Evolutionary conservation across 2,888 invertebrate species (phyloP), one percentile per base, ranked within the genome.

Genomic region (Tipula lateralis): DNA sequence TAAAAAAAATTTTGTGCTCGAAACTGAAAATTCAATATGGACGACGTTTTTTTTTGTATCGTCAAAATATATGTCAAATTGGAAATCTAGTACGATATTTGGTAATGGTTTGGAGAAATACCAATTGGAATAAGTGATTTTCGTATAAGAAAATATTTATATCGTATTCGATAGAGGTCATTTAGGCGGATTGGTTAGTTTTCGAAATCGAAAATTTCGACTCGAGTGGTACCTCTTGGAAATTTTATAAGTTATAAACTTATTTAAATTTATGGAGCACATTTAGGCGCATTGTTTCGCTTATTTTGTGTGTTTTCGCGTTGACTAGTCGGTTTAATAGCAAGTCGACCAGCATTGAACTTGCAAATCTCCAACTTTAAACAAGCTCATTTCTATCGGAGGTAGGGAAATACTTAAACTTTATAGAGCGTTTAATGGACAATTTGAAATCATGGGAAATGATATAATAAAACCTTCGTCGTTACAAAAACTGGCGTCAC

Each of bases 1-100:
- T 19, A 83, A 83, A 83, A 32, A 32, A n/a, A 36, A 36, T 83
- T 83, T 83, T 83, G 39, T 39, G 34, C 34, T 83, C 34, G 32
- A 83, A 34, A 36, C 83, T 36, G 83, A 44, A 83, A 83, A 83
- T 83, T 83, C 83, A 83, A 24, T 36, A 83, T 83, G 83, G 83
- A 29, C 29, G 83, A 19, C 83, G 82, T 34, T 34, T 83, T 34
- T 32, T 83, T 83, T 66, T 66, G n/a, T 66, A 66, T 66, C 66
- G 24, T 66, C 19, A 9, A 66, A 66, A 66, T 19, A 66, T 24
- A 66, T 66, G 66, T 66, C 66, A 66, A 66, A 66, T 66, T 66
- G 24, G 66, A 66, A 24, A 24, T 66, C 66, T 66, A 66, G 66
- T 66, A 66, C 66, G 66, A 24, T 66, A 1, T 66, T 2, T 66